Percentiles rank a stretch among this genome's conserved stretches.
These are phyloP conservation scores for Torymus aiolomorphi DNA, from an alignment of 2,888 invertebrate genomes.

Conservation along the genomic window DNA sequence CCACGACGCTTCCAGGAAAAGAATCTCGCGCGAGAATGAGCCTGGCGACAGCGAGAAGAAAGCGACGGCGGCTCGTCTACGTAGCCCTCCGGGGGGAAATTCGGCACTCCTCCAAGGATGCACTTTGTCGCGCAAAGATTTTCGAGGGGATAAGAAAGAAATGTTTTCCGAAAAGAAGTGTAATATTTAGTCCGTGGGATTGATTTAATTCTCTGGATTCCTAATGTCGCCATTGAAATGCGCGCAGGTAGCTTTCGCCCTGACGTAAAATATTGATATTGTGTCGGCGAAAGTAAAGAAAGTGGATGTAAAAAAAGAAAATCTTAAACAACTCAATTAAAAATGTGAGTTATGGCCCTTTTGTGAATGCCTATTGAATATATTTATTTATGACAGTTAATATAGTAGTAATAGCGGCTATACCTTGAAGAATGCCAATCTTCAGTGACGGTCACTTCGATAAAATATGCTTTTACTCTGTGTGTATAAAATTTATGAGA, in stretches of 20 bases:
- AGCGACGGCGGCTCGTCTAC: neutral
- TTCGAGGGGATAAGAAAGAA: slow-evolving; percentile 10
- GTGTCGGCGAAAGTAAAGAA: neutral
- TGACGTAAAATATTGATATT: neutral
- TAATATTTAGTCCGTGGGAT: slow-evolving; percentile 20
- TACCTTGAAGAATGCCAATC: no score
- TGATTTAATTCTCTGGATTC: slow-evolving; percentile 19
- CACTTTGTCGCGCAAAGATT: slow-evolving; percentile 31
- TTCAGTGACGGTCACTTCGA: no score
- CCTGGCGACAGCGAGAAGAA: slow-evolving; percentile 18
- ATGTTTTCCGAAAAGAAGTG: neutral
- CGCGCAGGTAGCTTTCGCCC: neutral
- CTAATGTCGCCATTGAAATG: neutral
- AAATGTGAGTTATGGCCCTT: neutral
- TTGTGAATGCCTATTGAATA: neutral
- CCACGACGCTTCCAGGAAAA: slow-evolving; percentile 33
- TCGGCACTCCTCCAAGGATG: slow-evolving; percentile 15
- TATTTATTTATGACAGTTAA: neutral
- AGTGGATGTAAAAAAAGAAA: neutral
- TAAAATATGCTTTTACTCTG: no score
- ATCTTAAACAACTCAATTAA: slow-evolving; percentile 2
- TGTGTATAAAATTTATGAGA: no score
- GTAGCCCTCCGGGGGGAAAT: slow-evolving; percentile 3
- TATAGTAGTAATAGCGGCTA: no score
- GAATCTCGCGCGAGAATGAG: slow-evolving; percentile 24